These are phyloP conservation scores for Polietes domitor DNA, from an alignment of 2,888 invertebrate species.

Conservation along the genomic window DNA sequence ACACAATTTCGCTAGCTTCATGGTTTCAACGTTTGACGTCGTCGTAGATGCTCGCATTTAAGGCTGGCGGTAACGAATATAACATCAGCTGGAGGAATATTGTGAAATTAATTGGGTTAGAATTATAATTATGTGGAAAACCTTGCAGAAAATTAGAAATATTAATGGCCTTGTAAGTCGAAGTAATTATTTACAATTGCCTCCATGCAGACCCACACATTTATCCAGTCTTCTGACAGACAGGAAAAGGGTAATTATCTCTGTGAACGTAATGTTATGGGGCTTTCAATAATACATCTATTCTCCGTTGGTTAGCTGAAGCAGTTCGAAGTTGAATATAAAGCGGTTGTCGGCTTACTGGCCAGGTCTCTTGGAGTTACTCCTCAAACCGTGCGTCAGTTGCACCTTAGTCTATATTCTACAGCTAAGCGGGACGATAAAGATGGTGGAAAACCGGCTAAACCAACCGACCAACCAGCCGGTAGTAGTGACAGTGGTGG, in stretches of 20 bases:
- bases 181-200: conserved; percentile 43
- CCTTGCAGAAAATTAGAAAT: conserved; percentile 41
- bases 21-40: no score
- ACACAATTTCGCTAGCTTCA: no score
- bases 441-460: conserved; percentile 20
- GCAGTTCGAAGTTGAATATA: conserved; percentile 76
- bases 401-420: conserved; percentile 69
- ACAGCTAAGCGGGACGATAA: conserved; percentile 7
- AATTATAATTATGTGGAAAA: conserved; percentile 58
- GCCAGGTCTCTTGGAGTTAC: conserved; percentile 75
- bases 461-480: no score
- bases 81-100: conserved; percentile 4
- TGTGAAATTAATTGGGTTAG: not conserved
- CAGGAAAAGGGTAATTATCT: conserved; percentile 70
- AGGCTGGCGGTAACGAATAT: no score
- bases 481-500: no score
- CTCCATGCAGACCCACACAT: conserved; percentile 36
- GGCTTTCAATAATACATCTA: not conserved
- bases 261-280: not conserved
- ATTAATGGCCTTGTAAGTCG: conserved; percentile 39
- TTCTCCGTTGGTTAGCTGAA: conserved; percentile 69
- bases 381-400: conserved; percentile 72
- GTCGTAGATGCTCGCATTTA: no score
- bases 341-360: conserved; percentile 75
- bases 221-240: conserved; percentile 63